Evolutionary conservation across 2,113 vertebrate species (phyloP).

Genomic region (Tachysurus fulvidraco): DNA sequence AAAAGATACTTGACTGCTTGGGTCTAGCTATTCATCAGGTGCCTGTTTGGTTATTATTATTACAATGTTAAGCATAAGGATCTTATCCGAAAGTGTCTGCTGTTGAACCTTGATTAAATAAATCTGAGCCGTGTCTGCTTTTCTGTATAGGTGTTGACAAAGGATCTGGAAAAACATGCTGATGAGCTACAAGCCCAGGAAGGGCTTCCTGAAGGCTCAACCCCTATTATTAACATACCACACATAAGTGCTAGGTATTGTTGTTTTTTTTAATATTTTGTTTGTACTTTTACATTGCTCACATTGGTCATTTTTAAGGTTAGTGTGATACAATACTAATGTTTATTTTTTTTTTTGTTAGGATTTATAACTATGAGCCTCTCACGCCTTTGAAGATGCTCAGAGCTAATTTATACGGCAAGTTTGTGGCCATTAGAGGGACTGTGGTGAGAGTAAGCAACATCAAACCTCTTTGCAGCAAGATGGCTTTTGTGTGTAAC

Average conservation of each 20-base stretch:
- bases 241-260: slow-evolving; percentile 86
- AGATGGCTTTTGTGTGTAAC: slow-evolving; percentile 86
- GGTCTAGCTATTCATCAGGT: slow-evolving; percentile 96
- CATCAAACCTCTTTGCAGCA: slow-evolving; percentile 87
- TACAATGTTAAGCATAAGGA: neutral
- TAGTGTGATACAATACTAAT: slow-evolving; percentile 10
- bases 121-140: neutral
- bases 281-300: neutral
- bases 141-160: slow-evolving; percentile 82
- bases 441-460: slow-evolving; percentile 93
- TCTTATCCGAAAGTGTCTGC: neutral
- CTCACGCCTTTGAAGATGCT: slow-evolving; percentile 84
- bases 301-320: neutral
- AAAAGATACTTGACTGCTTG: slow-evolving; percentile 87
- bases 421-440: slow-evolving; percentile 84
- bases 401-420: slow-evolving; percentile 89
- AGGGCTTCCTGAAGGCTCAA: slow-evolving; percentile 75
- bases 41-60: neutral
- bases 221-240: slow-evolving; percentile 88
- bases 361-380: slow-evolving; percentile 92
- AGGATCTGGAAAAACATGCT: slow-evolving; percentile 89
- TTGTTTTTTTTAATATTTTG: neutral
- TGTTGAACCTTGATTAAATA: neutral
- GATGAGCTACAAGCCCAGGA: slow-evolving; percentile 85
- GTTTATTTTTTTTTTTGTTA: slow-evolving; percentile 59